Conservation (phyloP, 2,113 vertebrate species). For the Lagopus muta region DNA sequence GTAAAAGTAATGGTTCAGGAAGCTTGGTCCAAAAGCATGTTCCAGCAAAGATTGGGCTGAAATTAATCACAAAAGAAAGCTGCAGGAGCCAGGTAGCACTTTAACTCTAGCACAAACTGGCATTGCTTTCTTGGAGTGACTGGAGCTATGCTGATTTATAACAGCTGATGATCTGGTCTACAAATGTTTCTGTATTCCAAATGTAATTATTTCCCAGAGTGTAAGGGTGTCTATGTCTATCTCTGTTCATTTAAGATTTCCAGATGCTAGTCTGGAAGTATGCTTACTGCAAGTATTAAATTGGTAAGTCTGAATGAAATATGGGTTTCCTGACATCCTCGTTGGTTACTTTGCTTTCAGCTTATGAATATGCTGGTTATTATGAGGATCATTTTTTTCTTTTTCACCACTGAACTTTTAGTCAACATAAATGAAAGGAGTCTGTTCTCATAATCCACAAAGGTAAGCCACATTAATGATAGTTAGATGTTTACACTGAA, state of each 20-base stretch:
- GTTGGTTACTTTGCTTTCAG: slow-evolving; percentile 9
- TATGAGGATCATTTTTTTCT: not conserved
- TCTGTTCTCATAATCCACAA: not conserved
- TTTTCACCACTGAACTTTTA: not conserved
- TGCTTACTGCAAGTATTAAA: slow-evolving; percentile 30
- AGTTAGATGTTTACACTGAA: not conserved
- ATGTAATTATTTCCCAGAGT: slow-evolving; percentile 50
- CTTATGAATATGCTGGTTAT: not conserved
- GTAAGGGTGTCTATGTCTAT: slow-evolving; percentile 47
- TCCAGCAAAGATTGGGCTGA: slow-evolving; percentile 54
- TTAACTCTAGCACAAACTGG: slow-evolving; percentile 50
- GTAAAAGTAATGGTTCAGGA: slow-evolving; percentile 51
- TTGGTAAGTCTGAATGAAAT: slow-evolving; percentile 35
- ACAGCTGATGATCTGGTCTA: slow-evolving; percentile 55
- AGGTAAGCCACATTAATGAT: not conserved
- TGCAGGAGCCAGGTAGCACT: slow-evolving; percentile 53
- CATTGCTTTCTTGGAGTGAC: slow-evolving; percentile 49
- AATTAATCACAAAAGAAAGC: slow-evolving; percentile 64
- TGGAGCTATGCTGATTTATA: slow-evolving; percentile 50
- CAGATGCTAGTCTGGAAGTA: slow-evolving; percentile 59
- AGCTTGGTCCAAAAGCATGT: slow-evolving; percentile 44
- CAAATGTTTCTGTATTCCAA: slow-evolving; percentile 43
- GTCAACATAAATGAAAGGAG: not conserved
- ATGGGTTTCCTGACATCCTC: slow-evolving; percentile 33
- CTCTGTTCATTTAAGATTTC: slow-evolving; percentile 60